Evolutionary conservation across 2,797 vertebrate genomes (phyloP), one percentile per base, ranked within the genome.

Genomic region (Chromobotia macracanthus): DNA sequence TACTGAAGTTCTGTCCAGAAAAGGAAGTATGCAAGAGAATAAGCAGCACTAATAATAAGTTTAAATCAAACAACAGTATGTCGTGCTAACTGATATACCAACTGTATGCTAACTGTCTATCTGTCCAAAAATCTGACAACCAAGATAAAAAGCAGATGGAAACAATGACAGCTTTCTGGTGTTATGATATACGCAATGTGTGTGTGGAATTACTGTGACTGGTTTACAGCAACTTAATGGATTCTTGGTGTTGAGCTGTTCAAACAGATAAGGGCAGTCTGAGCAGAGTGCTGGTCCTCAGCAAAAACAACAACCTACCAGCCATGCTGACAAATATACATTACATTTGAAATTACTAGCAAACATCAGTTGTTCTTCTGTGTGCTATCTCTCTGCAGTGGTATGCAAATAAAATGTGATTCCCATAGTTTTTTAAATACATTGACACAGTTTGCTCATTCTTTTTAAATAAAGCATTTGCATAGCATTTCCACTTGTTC

Each of bases 401-500:
- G 23, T 18, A 16, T 65, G 65, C 21, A 28, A 41, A 72, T 53
- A 46, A 4, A 60, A 58, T 51, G 15, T 65, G 64, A 77, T 69
- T 72, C 23, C 38, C 21, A 41, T 46, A 44, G 70, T 23, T 19
- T 73, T 48, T 56, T 19, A 63, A 67, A 38, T 82, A 74, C 82
- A 77, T 82, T 28, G 53, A 35, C 55, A 51, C 44, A 19, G 25
- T 77, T 25, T 11, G 53, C 84, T 67, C 83, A 75, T 81, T 85
- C 82, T 81, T 73, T 79, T 89, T 87, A 91, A 91, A 92, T 90
- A 85, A 90, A 81, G 86, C 88, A 83, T 92, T 92, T 76, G 82
- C 81, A 19, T 82, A 83, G 72, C 86, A 86, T 79, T 88, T 92
- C 85, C 86, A 84, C 80, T 67, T 87, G 87, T 89, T 91, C 90